Base-by-base conservation (phyloP, 1,140 invertebrate species). In the Drosophila pandora region DNA sequence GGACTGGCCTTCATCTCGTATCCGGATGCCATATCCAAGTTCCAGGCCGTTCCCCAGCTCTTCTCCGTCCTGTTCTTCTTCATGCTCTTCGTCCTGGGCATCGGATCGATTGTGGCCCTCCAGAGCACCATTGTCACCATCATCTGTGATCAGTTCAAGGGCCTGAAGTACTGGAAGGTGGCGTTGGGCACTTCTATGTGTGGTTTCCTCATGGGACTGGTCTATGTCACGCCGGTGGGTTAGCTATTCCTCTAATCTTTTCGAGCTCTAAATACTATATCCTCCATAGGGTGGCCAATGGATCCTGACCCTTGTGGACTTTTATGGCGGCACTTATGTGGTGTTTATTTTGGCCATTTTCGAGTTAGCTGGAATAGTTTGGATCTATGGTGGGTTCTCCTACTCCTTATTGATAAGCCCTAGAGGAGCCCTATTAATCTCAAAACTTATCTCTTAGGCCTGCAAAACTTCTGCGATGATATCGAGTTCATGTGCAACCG, bases 51-150 rank as follows among this genome's bases (percentile, higher is more conserved):
- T 47, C 96, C 96, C 2, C 96, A 91, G 60, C 54, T 91, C 9
- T 98, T 98, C 92, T 93, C 97, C 0, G 94, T 97, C 1, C 92
- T 98, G 1, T 98, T 98, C 93, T 98, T 98, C 93, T 91, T 97
- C n/a, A 97, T 97, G 96, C 93, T 97, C 82, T 96, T 96, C 50
- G 95, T 96, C 0, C 91, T 97, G 50, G 96, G 96, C 2, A 92
- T 96, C 10, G 96, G 96, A 2, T 96, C 95, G 57, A 94, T 95
- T 39, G 94, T 95, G 3, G 95, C 95, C 0, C 92, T 96, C 34
- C 93, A 94, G 28, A 94, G 94, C 63, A 93, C 93, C 10, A 91
- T 96, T 25, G 94, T 96, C 57, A 95, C 95, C 0, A 93, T 95
- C 0, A 92, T 97, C 37, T 92, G 94, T 60, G 96, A 97, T 84